phyloP scores from a whole-genome alignment of 2,113 vertebrate genomes.

The Gadus macrocephalus region DNA sequence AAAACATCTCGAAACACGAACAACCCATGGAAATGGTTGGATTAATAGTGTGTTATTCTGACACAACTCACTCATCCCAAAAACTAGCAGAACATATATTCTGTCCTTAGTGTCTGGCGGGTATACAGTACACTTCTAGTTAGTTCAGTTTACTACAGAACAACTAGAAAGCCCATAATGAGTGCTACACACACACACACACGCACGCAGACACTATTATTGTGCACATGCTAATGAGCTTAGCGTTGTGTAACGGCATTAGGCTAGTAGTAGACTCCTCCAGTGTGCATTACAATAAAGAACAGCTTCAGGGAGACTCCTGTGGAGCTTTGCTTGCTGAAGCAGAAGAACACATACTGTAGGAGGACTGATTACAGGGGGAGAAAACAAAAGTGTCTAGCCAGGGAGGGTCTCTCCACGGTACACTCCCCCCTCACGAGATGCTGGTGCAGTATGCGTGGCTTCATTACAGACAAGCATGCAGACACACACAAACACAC shows the following conservation, averaged over 20 bases:
- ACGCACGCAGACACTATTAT: constrained; percentile 11
- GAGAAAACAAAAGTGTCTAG: constrained; percentile 27
- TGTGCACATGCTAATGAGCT: constrained; percentile 12
- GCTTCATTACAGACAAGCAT: no score
- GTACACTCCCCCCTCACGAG: constrained; percentile 52
- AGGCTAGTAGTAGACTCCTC: constrained; percentile 7
- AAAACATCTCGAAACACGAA: no score
- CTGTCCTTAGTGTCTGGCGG: no score
- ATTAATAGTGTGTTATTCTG: no score
- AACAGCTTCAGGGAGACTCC: no score
- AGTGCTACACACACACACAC: not conserved
- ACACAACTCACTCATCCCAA: no score
- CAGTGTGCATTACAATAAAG: constrained; percentile 4
- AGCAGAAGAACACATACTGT: constrained; percentile 14
- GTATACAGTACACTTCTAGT: no score
- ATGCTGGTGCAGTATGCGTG: constrained; percentile 42
- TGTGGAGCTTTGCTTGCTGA: not conserved
- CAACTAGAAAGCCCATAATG: no score
- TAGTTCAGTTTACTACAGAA: no score
- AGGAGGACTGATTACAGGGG: not conserved
- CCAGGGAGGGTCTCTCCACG: constrained; percentile 45
- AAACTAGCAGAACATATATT: no score
- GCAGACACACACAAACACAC: no score
- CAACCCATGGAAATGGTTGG: no score
- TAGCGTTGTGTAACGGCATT: constrained; percentile 13